These are phyloP conservation scores for Hyppa rectilinea DNA, from an alignment of 2,888 invertebrate genomes.

Conservation along the genomic window DNA sequence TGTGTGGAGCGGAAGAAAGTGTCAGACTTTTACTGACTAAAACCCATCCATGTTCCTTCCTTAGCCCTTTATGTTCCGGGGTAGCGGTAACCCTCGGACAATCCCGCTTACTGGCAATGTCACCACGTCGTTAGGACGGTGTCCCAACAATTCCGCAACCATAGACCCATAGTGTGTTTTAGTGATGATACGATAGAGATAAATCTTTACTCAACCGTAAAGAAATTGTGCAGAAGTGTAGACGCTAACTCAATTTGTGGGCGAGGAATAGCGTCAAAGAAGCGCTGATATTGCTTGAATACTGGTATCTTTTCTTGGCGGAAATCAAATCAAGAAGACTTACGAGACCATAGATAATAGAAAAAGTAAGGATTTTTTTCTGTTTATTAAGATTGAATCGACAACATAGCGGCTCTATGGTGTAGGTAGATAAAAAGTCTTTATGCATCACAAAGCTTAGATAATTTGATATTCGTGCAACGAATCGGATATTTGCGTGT, in stretches of 20 bases:
- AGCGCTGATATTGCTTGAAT: background rate
- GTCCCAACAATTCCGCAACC: slow-evolving; percentile 22
- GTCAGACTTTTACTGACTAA: no score
- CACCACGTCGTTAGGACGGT: slow-evolving; percentile 24
- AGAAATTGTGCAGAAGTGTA: background rate
- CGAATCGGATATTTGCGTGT: slow-evolving; percentile 64
- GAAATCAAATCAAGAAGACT: slow-evolving; percentile 11
- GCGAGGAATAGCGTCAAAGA: background rate
- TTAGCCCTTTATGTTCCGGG: no score
- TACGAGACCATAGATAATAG: background rate
- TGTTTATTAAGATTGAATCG: slow-evolving; percentile 4
- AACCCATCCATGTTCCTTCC: no score
- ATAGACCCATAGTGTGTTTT: slow-evolving; percentile 5
- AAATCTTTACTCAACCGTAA: background rate
- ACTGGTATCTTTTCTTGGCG: background rate
- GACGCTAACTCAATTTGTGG: background rate
- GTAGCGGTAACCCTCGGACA: no score
- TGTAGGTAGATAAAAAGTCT: slow-evolving; percentile 29
- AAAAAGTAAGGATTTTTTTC: slow-evolving; percentile 18
- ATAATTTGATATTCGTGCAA: slow-evolving; percentile 50
- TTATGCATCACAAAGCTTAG: slow-evolving; percentile 55
- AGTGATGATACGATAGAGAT: slow-evolving; percentile 2
- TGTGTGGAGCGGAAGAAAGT: no score
- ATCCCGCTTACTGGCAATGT: slow-evolving; percentile 6
- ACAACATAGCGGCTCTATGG: background rate